Evolutionary conservation across 2,797 vertebrate species (phyloP), one percentile per base, ranked within the genome.

Genomic region (Sebastolobus altivelis): DNA sequence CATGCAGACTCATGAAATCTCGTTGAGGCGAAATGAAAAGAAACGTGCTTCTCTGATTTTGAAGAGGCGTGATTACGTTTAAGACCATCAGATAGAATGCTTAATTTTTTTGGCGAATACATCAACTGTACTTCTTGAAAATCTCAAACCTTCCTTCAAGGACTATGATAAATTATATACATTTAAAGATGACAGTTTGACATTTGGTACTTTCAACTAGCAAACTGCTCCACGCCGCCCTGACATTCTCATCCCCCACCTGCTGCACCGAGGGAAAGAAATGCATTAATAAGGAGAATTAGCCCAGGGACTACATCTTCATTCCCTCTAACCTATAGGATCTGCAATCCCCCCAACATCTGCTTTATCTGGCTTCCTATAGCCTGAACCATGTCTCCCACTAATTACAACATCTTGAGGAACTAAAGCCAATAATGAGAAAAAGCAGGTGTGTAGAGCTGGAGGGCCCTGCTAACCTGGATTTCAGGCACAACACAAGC

Each of bases 341-440:
- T 77, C 43, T 67, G 27, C 55, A 76, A 84, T 62, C 56, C 83
- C 46, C 71, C 80, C 59, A 91, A 77, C 89, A 93, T 92, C 89
- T 90, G 88, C 76, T 83, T 82, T 72, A 61, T 75, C 58, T 35
- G 29, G 52, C 40, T 88, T 73, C 66, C 73, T 52, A 31, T 63
- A 72, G 80, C 61, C 77, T 12, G 27, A 79, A 79, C 58, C 33
- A 35, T 86, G 68, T 82, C 73, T 87, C 83, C 54, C 46, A 66
- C 81, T 92, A 93, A 93, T 94, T 89, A 88, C 85, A 85, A 79
- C 91, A 89, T 88, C 80, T 85, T 83, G 80, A 85, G 61, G 67
- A 88, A 85, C 70, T 79, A 81, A 86, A 85, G 74, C 60, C 62
- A 76, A 52, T 86, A 84, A 91, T 87, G 86, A 82, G 78, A 61